A percentile compares a stretch with the other conserved stretches of the same genome.
These are phyloP conservation scores for Meriones psammophilus DNA, from an alignment of 2,797 vertebrate species.

Conservation along the genomic window DNA sequence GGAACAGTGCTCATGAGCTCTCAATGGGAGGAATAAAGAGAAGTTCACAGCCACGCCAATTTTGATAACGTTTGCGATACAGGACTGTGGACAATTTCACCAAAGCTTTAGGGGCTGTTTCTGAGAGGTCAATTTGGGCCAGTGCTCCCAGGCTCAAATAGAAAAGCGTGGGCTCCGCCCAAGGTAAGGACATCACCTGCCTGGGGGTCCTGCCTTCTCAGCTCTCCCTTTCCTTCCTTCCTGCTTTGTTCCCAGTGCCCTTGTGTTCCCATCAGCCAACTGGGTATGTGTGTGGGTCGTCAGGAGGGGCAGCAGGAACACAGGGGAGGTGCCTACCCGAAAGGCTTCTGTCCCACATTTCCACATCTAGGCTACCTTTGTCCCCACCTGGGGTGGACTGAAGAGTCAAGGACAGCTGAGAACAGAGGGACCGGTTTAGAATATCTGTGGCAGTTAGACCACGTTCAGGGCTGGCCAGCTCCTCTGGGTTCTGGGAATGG, in stretches of 20 bases:
- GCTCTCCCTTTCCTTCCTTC: neutral
- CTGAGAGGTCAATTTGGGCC: neutral
- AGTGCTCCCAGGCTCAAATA: neutral
- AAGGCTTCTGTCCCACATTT: neutral
- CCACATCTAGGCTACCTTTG: neutral
- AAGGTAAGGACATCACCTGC: neutral
- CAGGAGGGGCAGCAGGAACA: neutral
- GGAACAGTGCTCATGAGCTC: neutral
- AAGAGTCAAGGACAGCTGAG: neutral
- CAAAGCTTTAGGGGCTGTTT: neutral
- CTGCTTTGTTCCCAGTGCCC: neutral
- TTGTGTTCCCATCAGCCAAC: neutral
- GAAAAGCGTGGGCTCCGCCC: neutral
- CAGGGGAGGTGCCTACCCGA: neutral
- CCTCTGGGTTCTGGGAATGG: fast-evolving
- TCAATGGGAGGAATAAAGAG: neutral
- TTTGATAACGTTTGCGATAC: neutral
- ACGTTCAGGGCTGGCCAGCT: neutral
- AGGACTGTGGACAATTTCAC: neutral
- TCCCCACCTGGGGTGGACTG: neutral
- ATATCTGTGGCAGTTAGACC: neutral
- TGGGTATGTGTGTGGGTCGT: fast-evolving
- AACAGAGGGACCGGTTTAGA: neutral
- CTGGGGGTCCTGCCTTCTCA: neutral
- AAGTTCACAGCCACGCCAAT: neutral